Evolutionary conservation across 1,140 invertebrate genomes (phyloP).

Genomic region (Formica exsecta): DNA sequence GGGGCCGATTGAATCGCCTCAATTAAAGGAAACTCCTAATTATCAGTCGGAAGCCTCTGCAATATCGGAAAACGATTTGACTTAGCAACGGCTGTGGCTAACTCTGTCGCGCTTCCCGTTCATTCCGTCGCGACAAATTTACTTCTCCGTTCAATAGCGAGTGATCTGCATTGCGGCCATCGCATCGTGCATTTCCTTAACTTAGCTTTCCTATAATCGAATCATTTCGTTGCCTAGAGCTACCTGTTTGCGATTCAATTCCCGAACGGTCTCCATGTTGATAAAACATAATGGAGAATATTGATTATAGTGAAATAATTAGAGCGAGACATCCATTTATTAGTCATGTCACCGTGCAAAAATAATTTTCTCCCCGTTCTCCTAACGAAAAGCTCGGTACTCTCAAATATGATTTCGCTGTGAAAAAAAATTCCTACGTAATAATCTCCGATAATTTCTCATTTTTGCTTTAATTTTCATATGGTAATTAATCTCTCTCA

Average conservation of each 20-base stretch:
- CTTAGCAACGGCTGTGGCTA: conserved; percentile 66
- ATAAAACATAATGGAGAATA: conserved; percentile 38
- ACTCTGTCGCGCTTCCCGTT: conserved; percentile 34
- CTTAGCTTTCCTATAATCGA: conserved; percentile 46
- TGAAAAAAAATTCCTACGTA: neutral
- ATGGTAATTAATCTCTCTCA: neutral
- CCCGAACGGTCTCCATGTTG: neutral
- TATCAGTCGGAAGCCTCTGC: conserved; percentile 76
- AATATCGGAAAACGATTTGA: conserved; percentile 83
- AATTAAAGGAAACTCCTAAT: conserved; percentile 83
- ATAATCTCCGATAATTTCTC: conserved; percentile 31
- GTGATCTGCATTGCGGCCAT: conserved; percentile 58
- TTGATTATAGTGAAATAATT: conserved; percentile 41
- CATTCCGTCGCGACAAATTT: conserved; percentile 53
- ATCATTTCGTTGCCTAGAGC: conserved; percentile 26
- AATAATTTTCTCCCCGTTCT: neutral
- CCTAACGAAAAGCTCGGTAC: neutral
- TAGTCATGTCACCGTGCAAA: conserved; percentile 1
- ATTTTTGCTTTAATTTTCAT: neutral
- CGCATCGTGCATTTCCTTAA: conserved; percentile 48
- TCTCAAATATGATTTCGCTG: neutral
- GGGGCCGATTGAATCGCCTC: conserved; percentile 80
- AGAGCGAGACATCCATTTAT: conserved; percentile 29
- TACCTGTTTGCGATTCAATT: conserved; percentile 47
- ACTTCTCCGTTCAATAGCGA: conserved; percentile 51